Conservation (phyloP, 2,888 invertebrate species). For the Andrena minutula region DNA sequence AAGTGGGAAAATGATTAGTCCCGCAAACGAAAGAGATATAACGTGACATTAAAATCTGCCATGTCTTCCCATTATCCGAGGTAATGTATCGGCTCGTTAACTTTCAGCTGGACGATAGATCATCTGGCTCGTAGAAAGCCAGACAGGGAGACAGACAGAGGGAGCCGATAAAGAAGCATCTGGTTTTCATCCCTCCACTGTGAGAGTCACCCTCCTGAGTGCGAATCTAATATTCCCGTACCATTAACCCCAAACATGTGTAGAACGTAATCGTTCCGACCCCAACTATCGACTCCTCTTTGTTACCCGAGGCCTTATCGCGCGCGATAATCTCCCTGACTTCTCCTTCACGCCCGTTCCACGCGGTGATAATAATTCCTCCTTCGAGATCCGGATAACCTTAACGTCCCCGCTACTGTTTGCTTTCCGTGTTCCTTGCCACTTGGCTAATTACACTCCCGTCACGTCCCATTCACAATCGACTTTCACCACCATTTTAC, state of each 20-base stretch:
- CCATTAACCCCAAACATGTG: constrained; percentile 80
- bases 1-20: constrained; percentile 39
- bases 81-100: constrained; percentile 74
- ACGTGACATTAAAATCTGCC: constrained; percentile 44
- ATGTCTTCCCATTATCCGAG: constrained; percentile 55
- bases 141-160: neutral
- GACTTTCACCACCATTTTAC: no score
- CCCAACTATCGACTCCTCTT: constrained; percentile 21
- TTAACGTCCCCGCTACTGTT: constrained; percentile 1
- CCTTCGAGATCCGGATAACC: constrained; percentile 11
- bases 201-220: constrained; percentile 55
- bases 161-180: constrained; percentile 42
- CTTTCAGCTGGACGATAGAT: constrained; percentile 64
- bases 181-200: constrained; percentile 51
- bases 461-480: neutral
- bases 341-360: constrained; percentile 24
- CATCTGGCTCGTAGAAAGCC: constrained; percentile 44
- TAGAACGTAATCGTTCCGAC: constrained; percentile 71
- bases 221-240: constrained; percentile 78
- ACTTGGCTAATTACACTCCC: neutral
- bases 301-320: constrained; percentile 35
- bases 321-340: constrained; percentile 39
- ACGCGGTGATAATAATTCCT: constrained; percentile 26
- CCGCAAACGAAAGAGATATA: constrained; percentile 36
- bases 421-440: neutral